Conservation (phyloP, 2,113 vertebrate genomes). For the Bufo gargarizans region DNA sequence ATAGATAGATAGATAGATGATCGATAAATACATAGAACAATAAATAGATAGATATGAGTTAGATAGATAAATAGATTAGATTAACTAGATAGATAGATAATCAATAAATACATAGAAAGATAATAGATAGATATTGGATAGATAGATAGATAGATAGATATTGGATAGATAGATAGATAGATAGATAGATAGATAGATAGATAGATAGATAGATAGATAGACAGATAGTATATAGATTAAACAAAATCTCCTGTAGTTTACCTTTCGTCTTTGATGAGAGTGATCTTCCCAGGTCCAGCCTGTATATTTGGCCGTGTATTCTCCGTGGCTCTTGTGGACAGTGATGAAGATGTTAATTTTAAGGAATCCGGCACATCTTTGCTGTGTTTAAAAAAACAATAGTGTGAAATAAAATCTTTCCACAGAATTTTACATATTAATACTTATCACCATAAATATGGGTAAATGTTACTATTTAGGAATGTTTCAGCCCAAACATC, state of each 20-base stretch:
- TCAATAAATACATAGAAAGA: not conserved
- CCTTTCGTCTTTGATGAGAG: slow-evolving; percentile 10
- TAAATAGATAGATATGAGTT: not conserved
- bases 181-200: not conserved
- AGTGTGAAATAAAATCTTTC: not conserved
- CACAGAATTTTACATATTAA: no score
- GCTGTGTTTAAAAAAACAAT: not conserved
- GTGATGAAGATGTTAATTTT: slow-evolving; percentile 11
- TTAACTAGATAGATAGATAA: not conserved
- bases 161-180: not conserved
- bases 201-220: not conserved
- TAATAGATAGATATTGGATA: not conserved
- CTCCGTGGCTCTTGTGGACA: not conserved
- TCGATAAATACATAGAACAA: not conserved
- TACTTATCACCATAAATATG: no score
- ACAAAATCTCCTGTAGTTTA: not conserved
- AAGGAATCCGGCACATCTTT: not conserved
- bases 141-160: not conserved
- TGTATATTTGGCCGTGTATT: not conserved
- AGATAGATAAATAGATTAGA: not conserved
- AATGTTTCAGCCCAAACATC: no score
- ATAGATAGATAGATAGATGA: not conserved
- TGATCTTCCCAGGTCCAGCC: slow-evolving; percentile 16
- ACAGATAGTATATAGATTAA: not conserved
- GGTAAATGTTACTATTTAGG: no score